These are phyloP conservation scores for Anthopleura xanthogrammica DNA, from an alignment of 92 coral and sea anemone species.

Conservation along the genomic window DNA sequence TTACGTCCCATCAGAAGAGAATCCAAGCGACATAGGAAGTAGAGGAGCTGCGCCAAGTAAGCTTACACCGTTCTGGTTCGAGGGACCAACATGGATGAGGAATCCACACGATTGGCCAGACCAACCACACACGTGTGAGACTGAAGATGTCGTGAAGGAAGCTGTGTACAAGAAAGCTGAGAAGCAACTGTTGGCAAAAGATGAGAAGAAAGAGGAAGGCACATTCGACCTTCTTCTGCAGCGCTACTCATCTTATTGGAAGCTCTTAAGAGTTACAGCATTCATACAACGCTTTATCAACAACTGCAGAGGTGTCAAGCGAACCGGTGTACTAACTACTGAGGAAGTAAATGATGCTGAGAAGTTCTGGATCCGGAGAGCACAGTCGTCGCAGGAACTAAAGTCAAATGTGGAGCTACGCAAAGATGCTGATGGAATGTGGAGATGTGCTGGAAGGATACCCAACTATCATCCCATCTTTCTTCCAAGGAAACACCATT, in stretches of 20 bases:
- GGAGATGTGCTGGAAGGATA: no score
- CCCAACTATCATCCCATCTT: no score
- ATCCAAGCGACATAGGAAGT: constrained; percentile 54
- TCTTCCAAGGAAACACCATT: no score
- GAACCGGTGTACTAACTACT: constrained; percentile 34
- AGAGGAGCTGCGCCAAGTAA: constrained; percentile 38
- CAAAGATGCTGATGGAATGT: no score
- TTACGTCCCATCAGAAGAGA: constrained; percentile 47
- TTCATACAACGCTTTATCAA: constrained; percentile 40
- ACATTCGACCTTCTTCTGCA: constrained; percentile 1
- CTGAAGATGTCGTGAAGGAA: constrained; percentile 34
- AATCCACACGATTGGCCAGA: constrained; percentile 39
- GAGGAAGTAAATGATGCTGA: constrained; percentile 44
- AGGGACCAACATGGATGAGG: constrained; percentile 46
- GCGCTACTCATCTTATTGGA: constrained; percentile 28
- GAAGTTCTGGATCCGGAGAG: constrained; percentile 26
- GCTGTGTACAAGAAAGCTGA: constrained; percentile 25
- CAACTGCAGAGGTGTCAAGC: constrained; percentile 30
- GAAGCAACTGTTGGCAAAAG: constrained; percentile 54
- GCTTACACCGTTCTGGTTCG: constrained; percentile 46
- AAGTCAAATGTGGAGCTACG: no score
- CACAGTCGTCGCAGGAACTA: no score
- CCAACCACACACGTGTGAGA: constrained; percentile 44
- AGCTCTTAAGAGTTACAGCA: constrained; percentile 51
- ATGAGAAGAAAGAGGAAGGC: constrained; percentile 28